A percentile compares a stretch with the other conserved stretches of the same genome.
phyloP scores from a whole-genome alignment of 2,888 invertebrate species.

The Byasa hedistus region DNA sequence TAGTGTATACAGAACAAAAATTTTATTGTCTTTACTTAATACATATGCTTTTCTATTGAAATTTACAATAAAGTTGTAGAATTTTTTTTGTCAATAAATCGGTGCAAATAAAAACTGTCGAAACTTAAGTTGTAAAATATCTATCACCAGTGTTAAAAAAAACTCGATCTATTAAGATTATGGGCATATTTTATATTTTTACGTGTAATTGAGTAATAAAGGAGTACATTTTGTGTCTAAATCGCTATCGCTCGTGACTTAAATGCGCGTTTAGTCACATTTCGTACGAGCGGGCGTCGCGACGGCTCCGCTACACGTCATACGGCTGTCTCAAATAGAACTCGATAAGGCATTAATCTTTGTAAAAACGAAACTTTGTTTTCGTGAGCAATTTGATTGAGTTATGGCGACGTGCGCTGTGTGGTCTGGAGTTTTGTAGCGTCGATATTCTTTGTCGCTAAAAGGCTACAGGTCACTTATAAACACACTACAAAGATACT shows the following conservation, averaged over 20 bases:
- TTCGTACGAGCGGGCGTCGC: slow-evolving; percentile 22
- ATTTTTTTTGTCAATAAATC: too few relatives aligned
- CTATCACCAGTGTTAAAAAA: too few relatives aligned
- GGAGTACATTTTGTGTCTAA: neutral
- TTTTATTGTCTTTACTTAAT: too few relatives aligned
- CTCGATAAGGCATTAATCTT: slow-evolving; percentile 30
- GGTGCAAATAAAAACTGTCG: too few relatives aligned
- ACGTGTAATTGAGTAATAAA: too few relatives aligned
- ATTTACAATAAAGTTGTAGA: too few relatives aligned
- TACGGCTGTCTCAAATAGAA: slow-evolving; percentile 29
- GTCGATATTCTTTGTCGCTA: neutral
- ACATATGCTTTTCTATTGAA: too few relatives aligned
- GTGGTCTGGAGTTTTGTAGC: slow-evolving; percentile 16
- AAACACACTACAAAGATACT: too few relatives aligned
- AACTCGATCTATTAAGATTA: too few relatives aligned
- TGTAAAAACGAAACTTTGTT: slow-evolving; percentile 29
- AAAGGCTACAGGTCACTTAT: neutral
- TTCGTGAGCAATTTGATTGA: slow-evolving; percentile 26
- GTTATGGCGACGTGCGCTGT: slow-evolving; percentile 17
- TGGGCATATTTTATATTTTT: too few relatives aligned
- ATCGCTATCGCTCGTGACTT: slow-evolving; percentile 20
- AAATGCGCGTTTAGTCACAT: slow-evolving; percentile 22
- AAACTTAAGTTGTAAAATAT: too few relatives aligned
- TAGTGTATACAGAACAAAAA: too few relatives aligned
- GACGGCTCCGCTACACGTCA: slow-evolving; percentile 26